A percentile compares a stretch with the other conserved stretches of the same genome.
phyloP scores from a whole-genome alignment of 2,113 vertebrate species.

The Electrona antarctica region DNA sequence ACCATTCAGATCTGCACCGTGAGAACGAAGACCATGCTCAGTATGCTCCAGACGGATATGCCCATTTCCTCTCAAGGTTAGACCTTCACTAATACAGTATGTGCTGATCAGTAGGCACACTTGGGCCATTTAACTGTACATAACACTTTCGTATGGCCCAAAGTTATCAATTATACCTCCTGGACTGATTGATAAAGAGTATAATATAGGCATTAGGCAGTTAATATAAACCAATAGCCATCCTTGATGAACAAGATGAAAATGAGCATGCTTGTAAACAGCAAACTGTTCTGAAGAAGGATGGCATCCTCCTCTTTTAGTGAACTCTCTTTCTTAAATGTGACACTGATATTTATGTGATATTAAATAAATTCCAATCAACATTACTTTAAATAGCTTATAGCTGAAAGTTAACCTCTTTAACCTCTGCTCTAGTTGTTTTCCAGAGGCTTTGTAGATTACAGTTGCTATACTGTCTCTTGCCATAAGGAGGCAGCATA shows the following conservation, averaged over 20 bases:
- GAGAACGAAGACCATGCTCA: constrained; percentile 55
- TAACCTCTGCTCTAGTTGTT: not conserved
- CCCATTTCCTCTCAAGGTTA: constrained; percentile 65
- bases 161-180: no score
- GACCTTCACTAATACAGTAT: constrained; percentile 14
- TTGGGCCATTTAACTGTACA: not conserved
- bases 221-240: no score
- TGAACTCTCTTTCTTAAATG: not conserved
- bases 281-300: no score
- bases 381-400: not conserved
- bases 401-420: not conserved
- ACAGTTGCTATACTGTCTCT: constrained; percentile 10
- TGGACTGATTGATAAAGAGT: not conserved
- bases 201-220: not conserved
- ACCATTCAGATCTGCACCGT: constrained; percentile 34
- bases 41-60: constrained; percentile 61
- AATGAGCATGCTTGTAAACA: no score
- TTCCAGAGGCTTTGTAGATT: not conserved
- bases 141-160: not conserved
- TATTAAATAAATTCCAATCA: not conserved
- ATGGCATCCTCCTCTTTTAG: no score
- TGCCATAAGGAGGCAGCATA: constrained; percentile 40
- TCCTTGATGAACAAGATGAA: no score
- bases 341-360: not conserved
- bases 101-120: not conserved